A percentile compares a stretch with the other conserved stretches of the same genome.
Conservation (phyloP, 2,113 vertebrate genomes). For the Sinosuthora webbiana region DNA sequence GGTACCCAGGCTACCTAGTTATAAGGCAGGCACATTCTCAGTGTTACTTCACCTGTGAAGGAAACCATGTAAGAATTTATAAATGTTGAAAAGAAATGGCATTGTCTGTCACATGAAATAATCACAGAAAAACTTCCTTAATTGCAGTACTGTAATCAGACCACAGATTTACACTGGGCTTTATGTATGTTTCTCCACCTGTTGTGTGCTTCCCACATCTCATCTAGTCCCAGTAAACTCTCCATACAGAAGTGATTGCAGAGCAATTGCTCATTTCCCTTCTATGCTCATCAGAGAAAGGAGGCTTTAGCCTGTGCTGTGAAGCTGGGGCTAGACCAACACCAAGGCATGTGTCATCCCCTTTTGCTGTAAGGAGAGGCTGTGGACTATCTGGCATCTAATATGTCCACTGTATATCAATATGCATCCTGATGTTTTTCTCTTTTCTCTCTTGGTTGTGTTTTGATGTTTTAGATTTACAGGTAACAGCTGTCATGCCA, state of each 20-base stretch:
- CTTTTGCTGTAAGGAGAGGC: neutral
- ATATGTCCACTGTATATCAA: rapidly evolving
- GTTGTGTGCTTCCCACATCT: neutral
- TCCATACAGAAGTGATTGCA: neutral
- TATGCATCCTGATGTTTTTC: neutral
- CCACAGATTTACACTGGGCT: neutral
- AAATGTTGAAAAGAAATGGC: neutral
- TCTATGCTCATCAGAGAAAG: neutral
- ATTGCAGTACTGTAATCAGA: neutral
- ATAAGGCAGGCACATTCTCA: neutral
- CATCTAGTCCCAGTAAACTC: neutral
- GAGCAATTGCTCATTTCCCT: neutral
- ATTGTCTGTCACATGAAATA: neutral
- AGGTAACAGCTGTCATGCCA: neutral
- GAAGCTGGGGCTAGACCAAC: neutral
- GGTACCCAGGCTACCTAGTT: neutral
- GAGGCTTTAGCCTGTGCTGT: neutral
- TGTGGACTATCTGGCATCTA: neutral
- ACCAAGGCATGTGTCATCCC: neutral
- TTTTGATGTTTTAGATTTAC: neutral
- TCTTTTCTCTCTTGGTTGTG: neutral
- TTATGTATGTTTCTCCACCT: neutral
- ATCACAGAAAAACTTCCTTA: neutral
- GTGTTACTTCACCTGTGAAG: neutral
- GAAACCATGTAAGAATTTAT: neutral